Base-by-base conservation (phyloP, 1,140 invertebrate genomes). In the Lethocerus indicus region DNA sequence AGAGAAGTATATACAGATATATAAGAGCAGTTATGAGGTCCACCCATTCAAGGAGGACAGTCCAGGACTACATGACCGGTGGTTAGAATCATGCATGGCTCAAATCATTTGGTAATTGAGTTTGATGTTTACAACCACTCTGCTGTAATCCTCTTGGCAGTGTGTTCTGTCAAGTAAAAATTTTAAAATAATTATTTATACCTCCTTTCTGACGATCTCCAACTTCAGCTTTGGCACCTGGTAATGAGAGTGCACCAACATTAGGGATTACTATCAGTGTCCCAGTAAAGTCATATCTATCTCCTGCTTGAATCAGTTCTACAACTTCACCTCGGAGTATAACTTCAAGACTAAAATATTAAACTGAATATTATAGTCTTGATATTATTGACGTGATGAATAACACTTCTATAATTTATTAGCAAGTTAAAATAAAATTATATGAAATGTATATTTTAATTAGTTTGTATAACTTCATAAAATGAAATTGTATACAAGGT, bases 221-320 rank as follows among this genome's bases (percentile, higher is more conserved):
- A n/a, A 29, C 32, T 63, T 96, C 91, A 6, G 88, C 78, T 61
- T 81, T 78, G 1, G 85, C 81, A 21, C 90, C 93, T 5, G 60
- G 86, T 44, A 84, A 61, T n/a, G 85, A 75, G 23, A 98, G 62
- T 3, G 80, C 78, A 5, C 82, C 79, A 2, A 98, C 86, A 72
- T 99, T 94, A 2, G 96, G 96, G 1, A 99, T 88, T 3, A 97
- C 94, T 60, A 99, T 97, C 5, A 98, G 68, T 1, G 92, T 94
- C 42, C 96, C 89, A 28, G 86, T 95, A 61, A 99, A 98, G 64
- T 98, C 92, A 63, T 93, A 96, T 42, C 88, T 73, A 61, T 85
- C 80, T 49, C 80, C 79, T 57, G 88, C 84, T 71, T 98, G 95
- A 9, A 97, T 91, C 36, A 78, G 81, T 69, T 99, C 96, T 1